These are phyloP conservation scores for Engraulis encrasicolus DNA, from an alignment of 2,113 vertebrate genomes.

Conservation along the genomic window DNA sequence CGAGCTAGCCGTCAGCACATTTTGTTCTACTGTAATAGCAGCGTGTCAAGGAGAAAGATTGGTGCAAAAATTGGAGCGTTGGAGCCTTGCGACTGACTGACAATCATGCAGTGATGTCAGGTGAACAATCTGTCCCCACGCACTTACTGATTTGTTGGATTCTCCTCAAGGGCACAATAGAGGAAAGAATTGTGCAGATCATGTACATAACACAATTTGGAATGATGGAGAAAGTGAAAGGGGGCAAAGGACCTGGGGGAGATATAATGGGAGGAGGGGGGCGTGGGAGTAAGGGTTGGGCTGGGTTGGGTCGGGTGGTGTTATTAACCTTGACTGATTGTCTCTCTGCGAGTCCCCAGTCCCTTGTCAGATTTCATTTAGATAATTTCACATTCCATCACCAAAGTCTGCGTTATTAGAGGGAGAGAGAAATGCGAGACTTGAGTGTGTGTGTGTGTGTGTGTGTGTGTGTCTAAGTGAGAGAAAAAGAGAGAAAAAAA, in stretches of 20 bases:
- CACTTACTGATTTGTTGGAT: background rate
- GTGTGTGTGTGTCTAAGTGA: no score
- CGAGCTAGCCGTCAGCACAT: background rate
- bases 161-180: background rate
- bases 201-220: conserved; percentile 1
- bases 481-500: background rate
- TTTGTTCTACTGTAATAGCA: background rate
- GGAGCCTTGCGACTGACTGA: background rate
- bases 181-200: background rate
- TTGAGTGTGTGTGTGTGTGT: background rate
- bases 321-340: conserved; percentile 54
- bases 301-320: no score
- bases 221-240: background rate
- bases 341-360: conserved; percentile 40
- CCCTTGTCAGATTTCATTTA: conserved; percentile 71
- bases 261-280: background rate
- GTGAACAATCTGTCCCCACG: background rate
- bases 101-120: background rate
- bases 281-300: no score
- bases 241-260: background rate
- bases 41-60: background rate
- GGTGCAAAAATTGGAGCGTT: background rate
- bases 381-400: conserved; percentile 42
- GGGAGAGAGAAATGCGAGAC: background rate
- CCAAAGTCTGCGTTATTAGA: background rate